Base-by-base conservation (phyloP, 1,140 invertebrate species). In the Drosophila yakuba region DNA sequence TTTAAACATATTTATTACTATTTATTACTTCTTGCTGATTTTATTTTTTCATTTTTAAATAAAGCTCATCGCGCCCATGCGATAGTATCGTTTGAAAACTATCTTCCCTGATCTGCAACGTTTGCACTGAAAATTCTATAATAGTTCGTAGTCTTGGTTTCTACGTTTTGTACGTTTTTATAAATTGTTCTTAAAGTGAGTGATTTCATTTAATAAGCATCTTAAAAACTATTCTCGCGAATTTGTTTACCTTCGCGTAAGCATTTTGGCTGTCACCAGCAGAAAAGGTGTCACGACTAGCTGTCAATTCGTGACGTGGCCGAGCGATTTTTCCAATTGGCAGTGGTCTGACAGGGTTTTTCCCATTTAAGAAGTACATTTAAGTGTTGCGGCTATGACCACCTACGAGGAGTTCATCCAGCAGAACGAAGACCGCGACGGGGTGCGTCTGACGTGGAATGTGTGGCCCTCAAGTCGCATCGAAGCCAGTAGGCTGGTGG, bases 381-480 rank as follows among this genome's bases (percentile, higher is more conserved):
- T 64, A 64, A 76, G 51, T 48, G 73, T 60, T 61, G 25, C 28
- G 64, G 93, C 92, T 72, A 97, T 97, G 96, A 95, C 96, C 61
- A 97, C 97, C 10, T 98, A 98, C 92, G 97, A 98, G 92, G 97
- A 99, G 93, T 99, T 98, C 93, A 99, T 99, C 92, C 97, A 99
- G 90, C 97, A 98, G 93, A 98, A 99, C 93, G 98, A 99, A 93
- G 98, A 99, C 92, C 94, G 97, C n/a, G 98, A 99, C 94, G 99
- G 99, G 20, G 95, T 99, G 51, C 95, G 98, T 51, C 97, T 99
- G 75, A 99, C 98, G 0, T 99, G 99, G 99, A 99, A 99, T 93
- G 97, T 99, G 17, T 99, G 98, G 98, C 98, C 99, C 12, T 98
- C 97, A 0, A 99, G 97, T 81, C 94, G 97, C 59, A 95, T 99